Evolutionary conservation across 1,140 invertebrate genomes (phyloP), one percentile per base, ranked within the genome.

Genomic region (Heliconius hermathena): DNA sequence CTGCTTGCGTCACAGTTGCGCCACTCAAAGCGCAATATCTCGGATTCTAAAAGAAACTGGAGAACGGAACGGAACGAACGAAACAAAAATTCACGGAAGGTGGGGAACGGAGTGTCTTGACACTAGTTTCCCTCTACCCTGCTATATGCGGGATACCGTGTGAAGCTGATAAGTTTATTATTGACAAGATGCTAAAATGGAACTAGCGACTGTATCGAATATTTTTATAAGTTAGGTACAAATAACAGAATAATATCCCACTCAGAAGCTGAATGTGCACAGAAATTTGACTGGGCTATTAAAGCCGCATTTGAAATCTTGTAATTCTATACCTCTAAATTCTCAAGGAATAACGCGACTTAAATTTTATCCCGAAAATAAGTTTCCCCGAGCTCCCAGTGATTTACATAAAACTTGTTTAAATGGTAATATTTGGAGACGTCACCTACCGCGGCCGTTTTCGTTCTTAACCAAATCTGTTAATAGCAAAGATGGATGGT

Each of bases 331-430:
- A 87, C 87, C 85, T 91, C 89, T 89, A 90, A 91, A 91, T 79
- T 91, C 85, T 73, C 49, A 79, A 92, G 90, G 90, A 92, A 93
- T 91, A 94, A 92, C 86, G 87, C 75, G 85, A 87, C 85, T 89
- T 88, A 84, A 93, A 90, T 90, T 89, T 92, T 89, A 81, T 81
- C 82, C 83, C 84, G 89, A 93, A 93, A 93, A 93, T 92, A 90
- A 92, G 90, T 88, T 93, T 82, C 87, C 85, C 86, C 82, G 88
- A 46, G 86, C 88, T 85, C 88, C 82, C 57, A 74, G 80, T 81
- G 88, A 94, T 94, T 94, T 92, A 92, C 92, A 94, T 94, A 94
- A 94, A 94, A 94, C 92, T 93, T 94, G 92, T 94, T 94, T 94
- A 94, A 94, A 94, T 94, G 93, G 90, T 94, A 94, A 94, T 94